Base-by-base conservation (phyloP, 2,113 vertebrate genomes). In the Scophthalmus maximus region DNA sequence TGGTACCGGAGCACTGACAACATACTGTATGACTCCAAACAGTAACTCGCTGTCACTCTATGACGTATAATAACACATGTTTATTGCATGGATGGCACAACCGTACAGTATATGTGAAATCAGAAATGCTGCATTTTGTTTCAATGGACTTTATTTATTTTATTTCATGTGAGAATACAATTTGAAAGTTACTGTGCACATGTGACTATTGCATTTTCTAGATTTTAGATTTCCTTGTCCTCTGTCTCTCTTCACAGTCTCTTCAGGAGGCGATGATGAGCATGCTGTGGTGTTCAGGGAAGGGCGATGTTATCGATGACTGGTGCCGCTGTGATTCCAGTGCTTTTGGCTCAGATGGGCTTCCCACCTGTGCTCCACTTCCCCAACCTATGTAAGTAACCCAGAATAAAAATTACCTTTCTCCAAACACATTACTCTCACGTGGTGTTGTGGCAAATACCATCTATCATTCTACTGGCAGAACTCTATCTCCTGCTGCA, bases 201-300 rank as follows among this genome's bases (percentile, higher is more conserved):
- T 53, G 12, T 30, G 26, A 38, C 23, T 50, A 15, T 42, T 30
- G 8, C 6, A 26, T 63, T 14, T 42, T 30, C 6, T 12, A n/a
- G n/a, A n/a, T n/a, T n/a, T n/a, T 34, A 34, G 32, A 34, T 52
- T 18, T 20, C 2, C 14, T 23, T 32, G 8, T 47, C 30, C 8
- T 34, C 5, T 26, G 23, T 52, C 6, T 62, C n/a, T 46, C 44
- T 87, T 29, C 79, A 27, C 20, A 99, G 98, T 94, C 97, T 56
- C 88, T 99, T 63, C 96, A 97, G 87, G 97, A 97, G 83, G 96
- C 97, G n/a, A 97, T 97, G 94, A 97, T 98, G 95, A 99, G 97
- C 92, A 95, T 95, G n/a, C 90, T 99, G 79, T 99, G 98, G 98
- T 99, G 98, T 82, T 98, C 97, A 0, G 96, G 96, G 61, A 97